Evolutionary conservation across 2,888 invertebrate species (phyloP).

Genomic region (Drepana falcataria): DNA sequence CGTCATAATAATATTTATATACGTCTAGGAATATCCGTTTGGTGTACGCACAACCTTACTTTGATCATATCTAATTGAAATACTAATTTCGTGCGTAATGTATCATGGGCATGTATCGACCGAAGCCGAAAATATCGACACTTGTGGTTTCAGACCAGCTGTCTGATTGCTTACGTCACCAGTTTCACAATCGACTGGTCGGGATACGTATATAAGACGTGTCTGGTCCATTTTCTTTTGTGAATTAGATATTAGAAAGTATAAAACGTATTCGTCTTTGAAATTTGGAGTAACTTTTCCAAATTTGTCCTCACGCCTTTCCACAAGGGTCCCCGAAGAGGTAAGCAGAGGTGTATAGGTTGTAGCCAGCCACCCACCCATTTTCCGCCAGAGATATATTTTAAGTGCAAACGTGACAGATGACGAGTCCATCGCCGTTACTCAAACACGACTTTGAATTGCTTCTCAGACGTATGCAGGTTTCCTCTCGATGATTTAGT

Average conservation of each 20-base stretch:
- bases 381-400: no score
- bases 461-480: no score
- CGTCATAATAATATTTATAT: not conserved
- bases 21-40: not conserved
- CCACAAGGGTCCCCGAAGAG: no score
- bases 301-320: no score
- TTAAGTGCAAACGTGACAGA: no score
- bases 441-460: no score
- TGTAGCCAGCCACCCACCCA: no score
- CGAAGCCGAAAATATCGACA: constrained; percentile 41
- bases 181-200: constrained; percentile 22
- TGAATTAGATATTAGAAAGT: no score
- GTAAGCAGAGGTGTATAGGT: no score
- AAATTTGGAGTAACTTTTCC: not conserved
- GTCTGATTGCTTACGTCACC: constrained; percentile 43
- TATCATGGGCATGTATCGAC: constrained; percentile 18
- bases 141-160: constrained; percentile 43
- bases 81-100: constrained; percentile 8
- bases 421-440: no score
- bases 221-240: constrained; percentile 6
- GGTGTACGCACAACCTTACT: not conserved
- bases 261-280: not conserved
- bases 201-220: constrained; percentile 1
- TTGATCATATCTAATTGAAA: constrained; percentile 2
- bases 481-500: no score